Conservation (phyloP, 2,113 vertebrate genomes). For the Hydrochoerus hydrochaeris region DNA sequence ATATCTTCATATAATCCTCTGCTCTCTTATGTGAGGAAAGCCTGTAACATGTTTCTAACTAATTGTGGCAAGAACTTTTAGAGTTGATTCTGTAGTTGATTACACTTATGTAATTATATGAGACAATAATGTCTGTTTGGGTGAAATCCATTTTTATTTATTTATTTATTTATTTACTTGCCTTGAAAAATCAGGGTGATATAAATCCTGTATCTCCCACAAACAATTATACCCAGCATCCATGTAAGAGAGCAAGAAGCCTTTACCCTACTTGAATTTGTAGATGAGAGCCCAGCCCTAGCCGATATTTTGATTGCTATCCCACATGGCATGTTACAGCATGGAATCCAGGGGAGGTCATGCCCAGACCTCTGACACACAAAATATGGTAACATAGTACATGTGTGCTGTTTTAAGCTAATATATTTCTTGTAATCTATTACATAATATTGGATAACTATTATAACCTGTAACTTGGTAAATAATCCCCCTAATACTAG, state of each 20-base stretch:
- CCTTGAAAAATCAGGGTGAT: neutral
- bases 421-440: neutral
- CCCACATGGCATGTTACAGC: neutral
- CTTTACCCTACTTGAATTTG: neutral
- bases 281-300: neutral
- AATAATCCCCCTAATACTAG: neutral
- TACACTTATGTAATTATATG: neutral
- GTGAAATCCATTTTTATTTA: neutral
- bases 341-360: neutral
- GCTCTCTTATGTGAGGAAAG: neutral
- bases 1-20: neutral
- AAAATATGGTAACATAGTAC: neutral
- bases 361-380: neutral
- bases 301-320: neutral
- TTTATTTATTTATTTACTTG: neutral
- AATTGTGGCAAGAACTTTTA: neutral
- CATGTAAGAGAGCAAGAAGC: neutral
- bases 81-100: neutral
- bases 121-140: neutral
- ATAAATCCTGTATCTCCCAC: neutral
- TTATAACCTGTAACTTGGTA: neutral
- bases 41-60: neutral
- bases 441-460: neutral
- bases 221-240: neutral
- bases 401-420: neutral